Percentiles rank a stretch among this genome's conserved stretches.
Evolutionary conservation across 2,113 vertebrate genomes (phyloP).

Genomic region (Saguinus imperator): DNA sequence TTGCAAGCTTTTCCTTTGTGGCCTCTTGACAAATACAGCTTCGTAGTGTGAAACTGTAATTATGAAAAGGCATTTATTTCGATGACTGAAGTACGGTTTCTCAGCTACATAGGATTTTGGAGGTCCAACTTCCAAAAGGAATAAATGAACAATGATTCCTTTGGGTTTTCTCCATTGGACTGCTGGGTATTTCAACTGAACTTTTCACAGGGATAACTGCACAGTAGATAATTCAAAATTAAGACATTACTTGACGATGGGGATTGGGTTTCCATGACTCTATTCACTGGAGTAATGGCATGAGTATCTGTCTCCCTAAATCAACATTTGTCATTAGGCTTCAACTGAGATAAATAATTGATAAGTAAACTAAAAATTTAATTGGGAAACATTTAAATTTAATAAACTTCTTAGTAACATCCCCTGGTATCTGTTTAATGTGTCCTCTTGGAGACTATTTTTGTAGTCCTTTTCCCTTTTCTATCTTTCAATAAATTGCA

Average conservation of each 20-base stretch:
- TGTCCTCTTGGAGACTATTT: constrained; percentile 4
- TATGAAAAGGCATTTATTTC: not conserved
- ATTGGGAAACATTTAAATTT: constrained; percentile 29
- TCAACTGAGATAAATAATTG: constrained; percentile 35
- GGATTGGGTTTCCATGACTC: not conserved
- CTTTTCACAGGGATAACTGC: not conserved
- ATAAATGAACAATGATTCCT: not conserved
- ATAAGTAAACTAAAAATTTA: constrained; percentile 29
- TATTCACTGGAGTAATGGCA: not conserved
- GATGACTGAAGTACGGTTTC: not conserved
- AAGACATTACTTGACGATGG: not conserved
- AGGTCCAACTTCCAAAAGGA: not conserved
- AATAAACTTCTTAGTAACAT: constrained; percentile 38
- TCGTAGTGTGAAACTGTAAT: not conserved
- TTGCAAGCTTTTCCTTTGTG: not conserved
- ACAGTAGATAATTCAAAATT: not conserved
- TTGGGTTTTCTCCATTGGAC: not conserved
- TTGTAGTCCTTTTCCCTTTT: constrained; percentile 8
- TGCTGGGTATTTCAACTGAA: not conserved
- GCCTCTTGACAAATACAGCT: not conserved
- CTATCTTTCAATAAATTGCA: constrained; percentile 18
- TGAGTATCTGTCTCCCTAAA: not conserved
- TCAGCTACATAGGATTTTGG: not conserved
- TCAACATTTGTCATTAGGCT: not conserved
- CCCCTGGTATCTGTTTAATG: constrained; percentile 37